Evolutionary conservation across 2,113 vertebrate genomes (phyloP), one percentile per base, ranked within the genome.

Genomic region (Festucalex cinctus): DNA sequence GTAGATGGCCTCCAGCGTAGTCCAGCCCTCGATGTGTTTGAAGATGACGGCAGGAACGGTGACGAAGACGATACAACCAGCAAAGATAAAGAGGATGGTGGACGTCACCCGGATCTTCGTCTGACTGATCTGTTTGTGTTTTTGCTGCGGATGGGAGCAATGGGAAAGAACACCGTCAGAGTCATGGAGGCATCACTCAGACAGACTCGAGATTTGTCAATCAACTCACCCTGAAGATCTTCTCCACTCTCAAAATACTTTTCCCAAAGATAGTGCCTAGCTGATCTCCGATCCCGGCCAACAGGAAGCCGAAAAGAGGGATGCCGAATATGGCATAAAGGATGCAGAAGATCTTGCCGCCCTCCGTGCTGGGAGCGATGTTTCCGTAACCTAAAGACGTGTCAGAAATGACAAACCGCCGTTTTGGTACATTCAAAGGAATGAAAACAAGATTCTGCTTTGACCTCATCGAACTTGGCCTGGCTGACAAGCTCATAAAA

Each of bases 321-420:
- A 99, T 99, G 66, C 97, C 97, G 91, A 98, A 96, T 73, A 99
- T 95, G 82, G 97, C 97, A 82, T 98, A 98, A 44, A 98, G 93
- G 85, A 98, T 98, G 88, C 97, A 99, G 84, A 99, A 98, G 75
- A 98, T 94, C 83, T 97, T 98, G 69, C 97, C 97, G 46, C 97
- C 94, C 87, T 97, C 93, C 1, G 97, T 98, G 87, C 96, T 98
- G 66, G 97, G 97, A 65, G 96, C 95, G 71, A 98, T 95, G 91
- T 99, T 98, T 83, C 97, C 97, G 86, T 97, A 98, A 65, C 97
- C 97, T 99, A n/a, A n/a, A n/a, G n/a, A n/a, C n/a, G n/a, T n/a
- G 20, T 20, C 60, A 43, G 5, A 43, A 32, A 17, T 57, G 28
- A 17, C 16, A 32, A 6, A 7, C 26, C 19, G 17, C 16, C 56